These are phyloP conservation scores for Chrysochloris asiatica DNA, from an alignment of 2,113 vertebrate genomes.

Conservation along the genomic window DNA sequence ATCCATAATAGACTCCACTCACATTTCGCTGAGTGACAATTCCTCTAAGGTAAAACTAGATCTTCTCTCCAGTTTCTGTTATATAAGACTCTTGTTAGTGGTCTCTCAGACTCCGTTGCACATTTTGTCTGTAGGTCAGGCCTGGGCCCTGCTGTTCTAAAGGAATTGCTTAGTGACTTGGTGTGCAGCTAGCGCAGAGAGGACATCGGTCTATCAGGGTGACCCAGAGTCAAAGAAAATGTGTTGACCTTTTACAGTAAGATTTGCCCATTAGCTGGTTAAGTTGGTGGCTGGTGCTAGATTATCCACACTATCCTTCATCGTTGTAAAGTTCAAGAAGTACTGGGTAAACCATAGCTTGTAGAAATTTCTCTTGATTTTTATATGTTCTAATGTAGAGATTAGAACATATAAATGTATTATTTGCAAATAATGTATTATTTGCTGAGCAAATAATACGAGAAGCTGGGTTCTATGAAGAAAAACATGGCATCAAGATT, in stretches of 20 bases:
- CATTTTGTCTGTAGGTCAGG: not conserved
- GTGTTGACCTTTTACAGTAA: rapidly evolving
- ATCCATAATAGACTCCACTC: not conserved
- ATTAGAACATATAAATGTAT: too few relatives aligned
- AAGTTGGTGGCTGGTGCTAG: too few relatives aligned
- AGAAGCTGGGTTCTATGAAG: too few relatives aligned
- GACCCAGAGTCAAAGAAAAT: too few relatives aligned
- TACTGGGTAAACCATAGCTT: too few relatives aligned
- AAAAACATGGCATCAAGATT: too few relatives aligned
- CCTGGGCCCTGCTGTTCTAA: too few relatives aligned
- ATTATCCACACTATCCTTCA: not conserved
- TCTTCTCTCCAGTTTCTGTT: not conserved
- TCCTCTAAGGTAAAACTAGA: too few relatives aligned
- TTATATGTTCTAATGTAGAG: too few relatives aligned
- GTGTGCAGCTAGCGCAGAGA: not conserved
- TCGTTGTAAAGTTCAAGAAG: not conserved
- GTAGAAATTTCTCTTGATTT: not conserved
- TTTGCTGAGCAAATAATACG: too few relatives aligned
- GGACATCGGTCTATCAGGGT: rapidly evolving
- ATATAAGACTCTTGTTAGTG: rapidly evolving
- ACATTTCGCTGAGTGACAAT: not conserved
- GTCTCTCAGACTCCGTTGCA: not conserved
- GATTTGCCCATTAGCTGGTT: not conserved
- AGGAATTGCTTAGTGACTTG: too few relatives aligned
- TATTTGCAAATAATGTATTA: too few relatives aligned